Conservation (phyloP, 2,797 vertebrate genomes). For the Lepidocolaptes lacrymiger region DNA sequence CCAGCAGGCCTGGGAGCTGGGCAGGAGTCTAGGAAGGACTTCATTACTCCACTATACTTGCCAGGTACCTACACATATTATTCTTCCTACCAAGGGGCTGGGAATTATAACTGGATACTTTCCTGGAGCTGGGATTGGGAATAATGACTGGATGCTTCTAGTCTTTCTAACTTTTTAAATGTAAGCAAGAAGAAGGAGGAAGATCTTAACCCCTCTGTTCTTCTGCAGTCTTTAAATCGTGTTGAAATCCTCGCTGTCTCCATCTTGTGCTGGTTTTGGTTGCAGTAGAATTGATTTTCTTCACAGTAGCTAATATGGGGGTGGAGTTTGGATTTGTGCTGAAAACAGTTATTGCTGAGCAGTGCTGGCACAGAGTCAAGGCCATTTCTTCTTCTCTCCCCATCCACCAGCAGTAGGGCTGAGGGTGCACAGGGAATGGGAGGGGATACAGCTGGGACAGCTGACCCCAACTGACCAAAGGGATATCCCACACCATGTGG, state of each 20-base stretch:
- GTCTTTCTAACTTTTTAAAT: neutral
- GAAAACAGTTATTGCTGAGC: rapidly evolving
- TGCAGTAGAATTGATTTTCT: neutral
- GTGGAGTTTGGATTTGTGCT: neutral
- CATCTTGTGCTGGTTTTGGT: neutral
- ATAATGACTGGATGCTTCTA: neutral
- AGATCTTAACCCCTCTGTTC: neutral
- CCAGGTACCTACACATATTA: neutral
- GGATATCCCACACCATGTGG: neutral
- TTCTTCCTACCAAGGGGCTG: neutral
- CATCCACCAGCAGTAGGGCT: rapidly evolving
- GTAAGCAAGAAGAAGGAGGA: neutral
- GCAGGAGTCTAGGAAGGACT: neutral
- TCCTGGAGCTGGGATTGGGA: neutral
- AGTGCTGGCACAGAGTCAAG: neutral
- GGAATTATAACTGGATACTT: neutral
- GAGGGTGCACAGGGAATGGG: neutral
- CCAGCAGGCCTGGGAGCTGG: neutral
- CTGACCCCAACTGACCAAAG: neutral
- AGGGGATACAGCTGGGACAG: neutral
- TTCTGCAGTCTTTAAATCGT: neutral
- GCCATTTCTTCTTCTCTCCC: neutral
- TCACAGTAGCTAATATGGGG: neutral
- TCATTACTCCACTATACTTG: neutral
- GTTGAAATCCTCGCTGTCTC: neutral